These are phyloP conservation scores for Drosophila sturtevanti DNA, from an alignment of 1,140 invertebrate genomes.

Conservation along the genomic window DNA sequence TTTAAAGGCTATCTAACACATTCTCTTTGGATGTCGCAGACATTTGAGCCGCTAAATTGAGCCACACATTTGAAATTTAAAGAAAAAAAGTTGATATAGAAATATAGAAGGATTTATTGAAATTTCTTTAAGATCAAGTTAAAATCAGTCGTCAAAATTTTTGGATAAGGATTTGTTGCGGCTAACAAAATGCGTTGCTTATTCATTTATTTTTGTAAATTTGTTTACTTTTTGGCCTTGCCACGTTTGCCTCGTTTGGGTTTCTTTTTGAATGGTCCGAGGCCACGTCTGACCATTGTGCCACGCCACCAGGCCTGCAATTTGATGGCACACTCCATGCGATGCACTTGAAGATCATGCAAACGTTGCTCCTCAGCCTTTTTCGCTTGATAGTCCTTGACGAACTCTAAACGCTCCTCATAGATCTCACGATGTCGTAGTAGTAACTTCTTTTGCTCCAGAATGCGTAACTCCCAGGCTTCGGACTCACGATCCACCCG, in stretches of 20 bases:
- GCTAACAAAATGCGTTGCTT: too few relatives aligned
- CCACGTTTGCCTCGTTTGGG: slow-evolving; percentile 84
- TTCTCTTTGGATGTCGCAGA: too few relatives aligned
- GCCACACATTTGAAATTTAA: too few relatives aligned
- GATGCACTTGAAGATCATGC: slow-evolving; percentile 64
- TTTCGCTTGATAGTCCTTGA: slow-evolving; percentile 58
- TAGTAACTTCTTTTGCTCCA: slow-evolving; percentile 56
- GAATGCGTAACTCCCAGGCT: slow-evolving; percentile 60
- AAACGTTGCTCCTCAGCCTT: slow-evolving; percentile 70
- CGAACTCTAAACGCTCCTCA: slow-evolving; percentile 52
- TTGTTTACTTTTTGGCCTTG: slow-evolving; percentile 62
- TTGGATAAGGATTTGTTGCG: too few relatives aligned
- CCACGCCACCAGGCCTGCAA: slow-evolving; percentile 88
- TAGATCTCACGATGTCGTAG: slow-evolving; percentile 58
- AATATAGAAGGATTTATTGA: too few relatives aligned
- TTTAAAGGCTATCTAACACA: too few relatives aligned
- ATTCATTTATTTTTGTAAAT: too few relatives aligned
- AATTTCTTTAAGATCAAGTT: too few relatives aligned
- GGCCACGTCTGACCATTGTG: slow-evolving; percentile 86
- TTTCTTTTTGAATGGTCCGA: slow-evolving; percentile 86
- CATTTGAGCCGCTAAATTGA: too few relatives aligned
- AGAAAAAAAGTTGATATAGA: too few relatives aligned
- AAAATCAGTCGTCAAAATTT: too few relatives aligned
- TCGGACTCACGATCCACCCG: slow-evolving; percentile 53
- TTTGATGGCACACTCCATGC: slow-evolving; percentile 64